Conservation (phyloP, 2,113 vertebrate genomes). For the Acrocephalus kingi region DNA sequence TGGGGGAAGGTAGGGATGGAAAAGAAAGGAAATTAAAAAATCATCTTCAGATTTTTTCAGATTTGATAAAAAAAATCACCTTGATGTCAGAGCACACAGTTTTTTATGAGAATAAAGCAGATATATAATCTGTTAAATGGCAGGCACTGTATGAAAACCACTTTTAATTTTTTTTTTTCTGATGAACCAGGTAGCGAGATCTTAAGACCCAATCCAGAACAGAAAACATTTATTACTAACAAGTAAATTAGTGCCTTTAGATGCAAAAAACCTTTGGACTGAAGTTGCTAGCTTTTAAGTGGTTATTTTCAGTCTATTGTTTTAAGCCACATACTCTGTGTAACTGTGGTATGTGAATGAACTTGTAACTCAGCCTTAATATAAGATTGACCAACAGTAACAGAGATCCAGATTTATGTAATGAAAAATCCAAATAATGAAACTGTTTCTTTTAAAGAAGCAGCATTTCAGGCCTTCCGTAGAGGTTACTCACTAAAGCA, state of each 20-base stretch:
- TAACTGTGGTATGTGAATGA: background rate
- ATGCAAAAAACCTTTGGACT: background rate
- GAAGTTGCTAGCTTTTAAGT: background rate
- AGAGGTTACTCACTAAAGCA: background rate
- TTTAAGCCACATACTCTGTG: background rate
- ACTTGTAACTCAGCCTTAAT: background rate
- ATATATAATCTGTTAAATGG: background rate
- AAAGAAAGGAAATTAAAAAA: background rate
- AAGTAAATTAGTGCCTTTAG: background rate
- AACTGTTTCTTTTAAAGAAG: background rate
- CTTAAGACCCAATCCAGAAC: background rate
- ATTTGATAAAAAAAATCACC: background rate
- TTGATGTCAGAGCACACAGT: background rate
- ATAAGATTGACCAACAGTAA: background rate
- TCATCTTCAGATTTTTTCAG: background rate
- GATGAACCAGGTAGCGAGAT: background rate
- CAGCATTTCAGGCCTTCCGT: background rate
- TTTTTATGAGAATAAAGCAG: background rate
- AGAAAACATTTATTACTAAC: background rate
- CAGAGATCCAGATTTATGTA: background rate
- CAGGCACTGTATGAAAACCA: background rate
- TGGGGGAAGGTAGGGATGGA: fast-evolving
- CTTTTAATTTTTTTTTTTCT: background rate
- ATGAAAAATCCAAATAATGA: background rate
- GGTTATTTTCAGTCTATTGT: background rate